Evolutionary conservation across 2,113 vertebrate species (phyloP).

Genomic region (Zapus hudsonius): DNA sequence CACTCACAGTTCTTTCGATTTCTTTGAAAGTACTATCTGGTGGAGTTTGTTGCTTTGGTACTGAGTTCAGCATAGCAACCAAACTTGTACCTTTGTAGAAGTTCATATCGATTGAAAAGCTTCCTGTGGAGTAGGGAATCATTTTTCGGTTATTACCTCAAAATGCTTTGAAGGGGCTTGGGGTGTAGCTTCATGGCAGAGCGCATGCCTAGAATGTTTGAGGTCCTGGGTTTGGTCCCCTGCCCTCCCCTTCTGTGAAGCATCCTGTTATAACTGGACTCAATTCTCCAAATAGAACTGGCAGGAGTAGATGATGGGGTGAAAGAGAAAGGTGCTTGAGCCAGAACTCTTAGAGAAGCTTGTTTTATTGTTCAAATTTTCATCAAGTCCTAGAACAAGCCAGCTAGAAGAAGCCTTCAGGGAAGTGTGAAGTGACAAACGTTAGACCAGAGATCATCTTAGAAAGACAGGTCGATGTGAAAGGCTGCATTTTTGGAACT

Average conservation of each 20-base stretch:
- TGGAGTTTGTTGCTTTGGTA: background rate
- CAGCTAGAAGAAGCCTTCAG: background rate
- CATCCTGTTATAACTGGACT: background rate
- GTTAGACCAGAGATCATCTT: background rate
- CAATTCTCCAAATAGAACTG: background rate
- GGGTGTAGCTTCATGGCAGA: background rate
- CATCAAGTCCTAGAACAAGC: background rate
- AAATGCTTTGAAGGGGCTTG: background rate
- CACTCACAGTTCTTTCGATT: background rate
- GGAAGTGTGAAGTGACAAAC: background rate
- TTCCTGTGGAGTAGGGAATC: background rate
- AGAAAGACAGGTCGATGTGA: background rate
- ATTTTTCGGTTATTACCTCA: background rate
- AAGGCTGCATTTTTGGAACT: background rate
- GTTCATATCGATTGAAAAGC: background rate
- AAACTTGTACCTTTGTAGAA: background rate
- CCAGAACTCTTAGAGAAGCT: background rate
- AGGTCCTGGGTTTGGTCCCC: background rate
- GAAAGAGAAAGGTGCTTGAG: background rate
- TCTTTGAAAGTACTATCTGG: constrained; percentile 32
- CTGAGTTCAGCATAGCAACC: background rate
- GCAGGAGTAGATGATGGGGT: background rate
- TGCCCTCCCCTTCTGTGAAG: background rate
- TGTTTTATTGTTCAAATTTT: constrained; percentile 10
- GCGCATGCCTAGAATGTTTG: background rate